Evolutionary conservation across 2,113 vertebrate species (phyloP).

Genomic region (Alosa alosa): DNA sequence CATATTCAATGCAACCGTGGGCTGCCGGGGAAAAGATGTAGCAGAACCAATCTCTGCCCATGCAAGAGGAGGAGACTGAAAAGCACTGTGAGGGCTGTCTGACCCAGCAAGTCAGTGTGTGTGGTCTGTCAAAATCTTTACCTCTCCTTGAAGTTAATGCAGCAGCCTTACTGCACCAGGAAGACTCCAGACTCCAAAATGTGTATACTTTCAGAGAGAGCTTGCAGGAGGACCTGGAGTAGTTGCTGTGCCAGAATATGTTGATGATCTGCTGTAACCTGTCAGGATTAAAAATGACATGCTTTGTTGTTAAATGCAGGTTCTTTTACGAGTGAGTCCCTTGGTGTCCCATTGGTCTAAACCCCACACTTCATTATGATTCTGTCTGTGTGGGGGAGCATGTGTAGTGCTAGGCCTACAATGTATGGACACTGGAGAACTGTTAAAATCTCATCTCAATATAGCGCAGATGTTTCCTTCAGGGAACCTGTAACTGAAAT

Average conservation of each 20-base stretch:
- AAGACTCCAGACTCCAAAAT: background rate
- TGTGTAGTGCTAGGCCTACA: too few species aligned
- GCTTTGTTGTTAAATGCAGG: background rate
- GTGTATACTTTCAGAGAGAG: background rate
- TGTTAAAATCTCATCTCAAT: too few species aligned
- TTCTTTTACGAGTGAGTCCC: background rate
- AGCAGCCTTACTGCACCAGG: background rate
- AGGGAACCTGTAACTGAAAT: background rate
- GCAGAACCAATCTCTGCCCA: background rate
- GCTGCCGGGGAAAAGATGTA: background rate
- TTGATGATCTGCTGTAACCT: too few species aligned
- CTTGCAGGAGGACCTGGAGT: too few species aligned
- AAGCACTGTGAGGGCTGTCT: background rate
- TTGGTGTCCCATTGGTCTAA: background rate
- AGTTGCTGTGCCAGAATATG: too few species aligned
- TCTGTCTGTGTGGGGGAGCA: too few species aligned
- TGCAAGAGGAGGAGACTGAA: background rate
- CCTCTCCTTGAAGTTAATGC: background rate
- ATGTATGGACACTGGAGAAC: too few species aligned
- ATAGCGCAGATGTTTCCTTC: background rate
- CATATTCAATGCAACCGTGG: background rate
- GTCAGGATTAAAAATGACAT: too few species aligned
- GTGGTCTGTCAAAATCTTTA: conserved; percentile 10
- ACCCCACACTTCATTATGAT: too few species aligned
- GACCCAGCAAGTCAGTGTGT: background rate